Evolutionary conservation across 2,113 vertebrate genomes (phyloP).

Genomic region (Tapirus terrestris): DNA sequence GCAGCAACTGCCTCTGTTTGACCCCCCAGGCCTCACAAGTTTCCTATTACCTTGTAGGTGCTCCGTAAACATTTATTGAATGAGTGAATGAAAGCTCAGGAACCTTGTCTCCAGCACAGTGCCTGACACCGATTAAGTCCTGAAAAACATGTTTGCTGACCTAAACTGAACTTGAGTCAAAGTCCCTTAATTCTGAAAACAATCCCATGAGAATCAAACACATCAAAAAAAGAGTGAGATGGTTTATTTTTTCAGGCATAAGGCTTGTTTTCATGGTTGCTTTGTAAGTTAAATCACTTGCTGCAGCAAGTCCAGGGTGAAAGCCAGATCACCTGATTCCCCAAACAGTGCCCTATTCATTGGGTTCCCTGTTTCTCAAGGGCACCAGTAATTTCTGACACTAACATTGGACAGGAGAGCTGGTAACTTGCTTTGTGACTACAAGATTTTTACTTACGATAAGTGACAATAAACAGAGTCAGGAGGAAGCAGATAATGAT

Average conservation of each 20-base stretch:
- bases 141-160: background rate
- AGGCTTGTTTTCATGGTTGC: background rate
- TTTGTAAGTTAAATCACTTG: conserved; percentile 46
- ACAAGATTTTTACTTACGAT: conserved; percentile 57
- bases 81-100: background rate
- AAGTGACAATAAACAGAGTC: background rate
- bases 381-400: background rate
- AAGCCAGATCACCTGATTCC: conserved; percentile 17
- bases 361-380: background rate
- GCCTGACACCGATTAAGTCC: background rate
- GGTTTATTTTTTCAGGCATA: conserved; percentile 35
- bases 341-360: conserved; percentile 44
- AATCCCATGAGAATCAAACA: background rate
- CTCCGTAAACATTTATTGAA: conserved; percentile 26
- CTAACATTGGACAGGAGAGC: background rate
- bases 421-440: conserved; percentile 18
- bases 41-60: background rate
- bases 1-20: background rate
- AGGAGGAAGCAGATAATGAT: background rate
- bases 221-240: background rate
- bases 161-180: conserved; percentile 39
- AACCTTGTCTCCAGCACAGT: background rate
- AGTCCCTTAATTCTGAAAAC: conserved; percentile 38
- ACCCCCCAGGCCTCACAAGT: background rate
- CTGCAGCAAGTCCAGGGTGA: background rate